These are phyloP conservation scores for Champsocephalus esox DNA, from an alignment of 2,797 vertebrate genomes.

Conservation along the genomic window DNA sequence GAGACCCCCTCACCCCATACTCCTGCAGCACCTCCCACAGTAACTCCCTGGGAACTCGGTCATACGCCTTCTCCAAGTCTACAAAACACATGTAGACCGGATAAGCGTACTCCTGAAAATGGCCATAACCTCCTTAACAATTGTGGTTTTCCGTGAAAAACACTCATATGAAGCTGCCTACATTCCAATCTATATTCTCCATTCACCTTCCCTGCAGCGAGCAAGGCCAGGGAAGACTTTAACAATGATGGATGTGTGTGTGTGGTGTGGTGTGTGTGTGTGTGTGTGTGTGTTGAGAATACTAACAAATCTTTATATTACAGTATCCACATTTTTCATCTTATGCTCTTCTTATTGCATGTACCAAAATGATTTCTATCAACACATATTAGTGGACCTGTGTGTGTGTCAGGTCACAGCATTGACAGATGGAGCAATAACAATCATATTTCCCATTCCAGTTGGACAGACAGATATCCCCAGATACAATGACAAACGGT, in stretches of 20 bases:
- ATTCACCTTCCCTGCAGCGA: conserved; percentile 6
- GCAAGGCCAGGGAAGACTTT: conserved; percentile 8
- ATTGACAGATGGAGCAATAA: conserved; percentile 51
- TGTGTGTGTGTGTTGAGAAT: conserved; percentile 16
- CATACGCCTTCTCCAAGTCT: too few relatives aligned
- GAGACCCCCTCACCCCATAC: too few relatives aligned
- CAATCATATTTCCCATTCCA: conserved; percentile 30
- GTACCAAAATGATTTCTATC: too few relatives aligned
- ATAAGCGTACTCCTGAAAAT: too few relatives aligned
- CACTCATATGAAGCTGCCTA: not conserved
- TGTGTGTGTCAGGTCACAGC: conserved; percentile 27
- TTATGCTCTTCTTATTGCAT: too few relatives aligned
- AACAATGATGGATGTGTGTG: conserved; percentile 23
- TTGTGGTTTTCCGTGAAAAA: not conserved
- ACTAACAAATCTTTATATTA: not conserved
- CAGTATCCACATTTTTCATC: not conserved
- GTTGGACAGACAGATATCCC: conserved; percentile 28
- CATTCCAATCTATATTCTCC: not conserved
- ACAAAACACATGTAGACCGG: too few relatives aligned
- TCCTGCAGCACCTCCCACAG: too few relatives aligned
- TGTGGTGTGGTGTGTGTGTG: too few relatives aligned
- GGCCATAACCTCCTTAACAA: too few relatives aligned
- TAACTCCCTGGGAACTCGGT: too few relatives aligned
- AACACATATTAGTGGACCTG: not conserved
- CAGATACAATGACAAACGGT: conserved; percentile 40